Percentiles rank a stretch among this genome's conserved stretches.
Evolutionary conservation across 2,797 vertebrate species (phyloP).

Genomic region (Aratinga solstitialis): DNA sequence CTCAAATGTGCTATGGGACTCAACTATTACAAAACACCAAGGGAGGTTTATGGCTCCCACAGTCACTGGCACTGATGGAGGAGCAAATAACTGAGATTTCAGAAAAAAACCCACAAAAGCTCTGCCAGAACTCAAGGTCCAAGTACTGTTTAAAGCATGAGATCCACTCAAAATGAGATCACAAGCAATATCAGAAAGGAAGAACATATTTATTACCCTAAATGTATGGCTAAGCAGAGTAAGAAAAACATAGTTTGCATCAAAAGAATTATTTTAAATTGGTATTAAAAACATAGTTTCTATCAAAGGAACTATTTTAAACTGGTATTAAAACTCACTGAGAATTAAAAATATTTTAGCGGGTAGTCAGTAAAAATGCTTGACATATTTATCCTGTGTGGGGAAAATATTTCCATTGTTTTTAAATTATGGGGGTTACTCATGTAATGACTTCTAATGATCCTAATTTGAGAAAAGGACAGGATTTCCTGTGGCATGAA

Average conservation of each 20-base stretch:
- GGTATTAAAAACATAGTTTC: background rate
- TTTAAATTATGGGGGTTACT: background rate
- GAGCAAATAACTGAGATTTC: background rate
- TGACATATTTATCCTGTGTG: background rate
- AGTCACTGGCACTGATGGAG: background rate
- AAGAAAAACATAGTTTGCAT: background rate
- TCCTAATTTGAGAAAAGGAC: background rate
- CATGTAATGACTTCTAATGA: constrained; percentile 2
- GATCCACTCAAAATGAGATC: background rate
- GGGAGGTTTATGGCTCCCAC: background rate
- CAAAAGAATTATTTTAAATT: background rate
- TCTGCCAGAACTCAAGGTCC: background rate
- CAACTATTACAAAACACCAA: background rate
- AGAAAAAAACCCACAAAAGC: background rate
- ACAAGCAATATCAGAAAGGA: background rate
- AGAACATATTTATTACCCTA: background rate
- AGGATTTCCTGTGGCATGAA: constrained; percentile 1
- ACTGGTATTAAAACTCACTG: background rate
- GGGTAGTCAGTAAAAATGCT: background rate
- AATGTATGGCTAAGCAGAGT: background rate
- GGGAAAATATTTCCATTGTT: background rate
- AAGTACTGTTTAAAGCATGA: background rate
- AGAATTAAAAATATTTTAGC: background rate
- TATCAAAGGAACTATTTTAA: background rate
- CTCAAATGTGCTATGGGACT: background rate